Evolutionary conservation across 2,113 vertebrate genomes (phyloP), one percentile per base, ranked within the genome.

Genomic region (Anser brachyrhynchus): DNA sequence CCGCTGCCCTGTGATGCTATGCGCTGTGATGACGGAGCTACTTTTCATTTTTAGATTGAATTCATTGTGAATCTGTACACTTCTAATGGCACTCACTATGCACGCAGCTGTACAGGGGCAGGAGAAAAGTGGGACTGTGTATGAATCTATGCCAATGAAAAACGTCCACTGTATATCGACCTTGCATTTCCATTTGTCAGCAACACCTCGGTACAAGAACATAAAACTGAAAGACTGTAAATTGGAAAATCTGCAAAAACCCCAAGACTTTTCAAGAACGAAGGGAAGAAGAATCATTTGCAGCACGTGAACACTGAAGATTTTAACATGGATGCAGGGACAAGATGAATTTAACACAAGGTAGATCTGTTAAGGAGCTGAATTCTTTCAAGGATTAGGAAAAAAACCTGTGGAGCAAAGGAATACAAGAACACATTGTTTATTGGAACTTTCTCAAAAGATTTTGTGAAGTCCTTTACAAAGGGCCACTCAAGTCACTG

Each of bases 321-420:
- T 12, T 89, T 75, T 89, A 49, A 54, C 81, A 94, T 26, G 92
- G 82, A 0, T 92, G 46, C 89, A 29, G 55, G 66, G 79, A 93
- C 72, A 93, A 91, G 90, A 96, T 88, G 59, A 95, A 95, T 66
- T 77, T 75, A 91, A 83, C 71, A 95, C 66, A 90, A 96, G 93
- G 90, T 92, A 88, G 78, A 83, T 74, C 64, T 94, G 78, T 83
- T 66, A 90, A 79, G 54, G 52, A 94, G 75, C 11, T 26, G 51
- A 89, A 95, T 94, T 96, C 87, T 91, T 95, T 76, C 67, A 90
- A 80, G 95, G 93, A 96, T 95, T 96, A 95, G 83, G 21, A 91
- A 85, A 35, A 77, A 89, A 65, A 3, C 2, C 10, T 6, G 65
- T 49, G 58, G 51, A 84, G 44, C 80, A 80, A 95, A 89, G 58